A percentile compares a stretch with the other conserved stretches of the same genome.
Evolutionary conservation across 1,140 invertebrate genomes (phyloP).

Genomic region (Leptinotarsa defecta): DNA sequence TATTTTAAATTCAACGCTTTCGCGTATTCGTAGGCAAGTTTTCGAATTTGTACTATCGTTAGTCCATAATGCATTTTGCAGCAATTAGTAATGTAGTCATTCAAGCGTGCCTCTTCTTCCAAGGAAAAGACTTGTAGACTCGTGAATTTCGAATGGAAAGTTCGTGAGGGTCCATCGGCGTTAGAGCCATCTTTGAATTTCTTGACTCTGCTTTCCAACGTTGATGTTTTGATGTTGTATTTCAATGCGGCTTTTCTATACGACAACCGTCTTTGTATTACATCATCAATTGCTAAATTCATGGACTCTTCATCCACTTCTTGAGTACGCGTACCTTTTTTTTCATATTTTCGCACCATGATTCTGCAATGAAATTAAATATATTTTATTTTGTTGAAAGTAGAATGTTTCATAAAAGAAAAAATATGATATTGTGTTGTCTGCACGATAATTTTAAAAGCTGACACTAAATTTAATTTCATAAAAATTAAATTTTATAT

Average conservation of each 20-base stretch:
- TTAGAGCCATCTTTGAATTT: conserved; percentile 16
- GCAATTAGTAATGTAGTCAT: conserved; percentile 33
- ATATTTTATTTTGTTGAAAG: background rate
- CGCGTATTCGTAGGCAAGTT: conserved; percentile 14
- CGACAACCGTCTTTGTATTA: conserved; percentile 30
- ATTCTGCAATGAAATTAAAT: background rate
- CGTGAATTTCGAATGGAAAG: conserved; percentile 24
- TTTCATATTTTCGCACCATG: conserved; percentile 7
- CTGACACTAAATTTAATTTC: background rate
- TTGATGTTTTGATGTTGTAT: conserved; percentile 26
- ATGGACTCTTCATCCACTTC: conserved; percentile 29
- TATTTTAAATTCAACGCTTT: conserved; percentile 20
- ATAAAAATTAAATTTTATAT: conserved; percentile 18
- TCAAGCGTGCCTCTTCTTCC: conserved; percentile 26
- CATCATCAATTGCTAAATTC: conserved; percentile 24
- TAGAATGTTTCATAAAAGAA: background rate
- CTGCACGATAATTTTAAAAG: conserved; percentile 9
- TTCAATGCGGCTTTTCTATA: conserved; percentile 32
- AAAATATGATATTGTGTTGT: conserved; percentile 1
- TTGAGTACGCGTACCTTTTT: conserved; percentile 9
- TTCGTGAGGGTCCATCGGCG: conserved; percentile 1
- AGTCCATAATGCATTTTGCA: conserved; percentile 25
- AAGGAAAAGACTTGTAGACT: conserved; percentile 27
- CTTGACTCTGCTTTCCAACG: conserved; percentile 21
- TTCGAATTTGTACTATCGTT: conserved; percentile 16